A percentile compares a stretch with the other conserved stretches of the same genome.
Evolutionary conservation across 2,797 vertebrate species (phyloP).

Genomic region (Lepus oiostolus): DNA sequence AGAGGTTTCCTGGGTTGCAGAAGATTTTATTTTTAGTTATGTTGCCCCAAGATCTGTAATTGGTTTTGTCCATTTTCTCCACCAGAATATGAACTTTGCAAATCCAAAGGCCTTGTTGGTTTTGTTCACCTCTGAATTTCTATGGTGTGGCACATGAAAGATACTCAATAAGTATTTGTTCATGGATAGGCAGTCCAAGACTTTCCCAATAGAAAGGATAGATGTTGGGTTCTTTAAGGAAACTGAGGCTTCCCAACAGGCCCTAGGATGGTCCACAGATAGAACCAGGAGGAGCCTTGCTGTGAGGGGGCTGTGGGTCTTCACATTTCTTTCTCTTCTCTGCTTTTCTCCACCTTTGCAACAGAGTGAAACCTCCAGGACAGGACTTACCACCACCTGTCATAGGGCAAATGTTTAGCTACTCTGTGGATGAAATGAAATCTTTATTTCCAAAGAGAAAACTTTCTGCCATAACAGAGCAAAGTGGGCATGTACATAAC

Average conservation of each 20-base stretch:
- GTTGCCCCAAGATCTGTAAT: not conserved
- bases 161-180: not conserved
- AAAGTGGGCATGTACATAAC: not conserved
- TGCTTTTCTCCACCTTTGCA: not conserved
- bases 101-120: not conserved
- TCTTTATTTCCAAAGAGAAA: slow-evolving; percentile 31
- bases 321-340: not conserved
- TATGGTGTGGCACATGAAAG: not conserved
- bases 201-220: not conserved
- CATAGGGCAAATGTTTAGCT: not conserved
- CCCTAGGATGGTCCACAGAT: not conserved
- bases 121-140: not conserved
- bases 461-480: not conserved
- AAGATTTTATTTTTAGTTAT: slow-evolving; percentile 28
- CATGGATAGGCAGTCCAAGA: not conserved
- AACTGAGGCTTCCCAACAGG: not conserved
- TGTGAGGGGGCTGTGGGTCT: not conserved
- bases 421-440: not conserved
- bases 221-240: not conserved
- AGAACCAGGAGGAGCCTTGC: not conserved
- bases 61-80: slow-evolving; percentile 34
- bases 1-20: not conserved
- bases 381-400: not conserved
- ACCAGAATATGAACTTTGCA: not conserved
- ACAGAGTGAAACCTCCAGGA: not conserved